Evolutionary conservation across 92 coral and sea anemone genomes (phyloP).

Genomic region (Epizoanthus rinbou): DNA sequence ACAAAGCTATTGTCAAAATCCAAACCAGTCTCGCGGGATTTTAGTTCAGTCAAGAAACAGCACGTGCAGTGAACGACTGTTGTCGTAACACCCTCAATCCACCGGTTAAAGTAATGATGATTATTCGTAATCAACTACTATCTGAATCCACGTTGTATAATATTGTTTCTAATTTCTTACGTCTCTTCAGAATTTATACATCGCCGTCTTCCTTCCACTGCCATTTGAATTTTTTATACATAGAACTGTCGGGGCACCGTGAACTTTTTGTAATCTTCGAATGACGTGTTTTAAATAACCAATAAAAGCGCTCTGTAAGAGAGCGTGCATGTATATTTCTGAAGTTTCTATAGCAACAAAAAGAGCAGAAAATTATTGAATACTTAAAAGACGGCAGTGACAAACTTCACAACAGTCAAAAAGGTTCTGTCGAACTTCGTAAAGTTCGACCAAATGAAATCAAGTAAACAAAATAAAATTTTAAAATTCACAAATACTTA

Average conservation of each 20-base stretch:
- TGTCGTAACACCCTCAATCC: conserved; percentile 11
- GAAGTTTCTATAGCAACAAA: conserved; percentile 14
- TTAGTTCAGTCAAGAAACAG: conserved; percentile 24
- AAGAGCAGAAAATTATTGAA: conserved; percentile 8
- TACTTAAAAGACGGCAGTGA: conserved; percentile 2
- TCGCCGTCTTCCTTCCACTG: conserved; percentile 19
- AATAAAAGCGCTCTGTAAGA: conserved; percentile 15
- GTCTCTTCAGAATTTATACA: conserved; percentile 14
- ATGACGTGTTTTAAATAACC: conserved; percentile 14
- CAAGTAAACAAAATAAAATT: conserved; percentile 3
- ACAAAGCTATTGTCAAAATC: conserved; percentile 14
- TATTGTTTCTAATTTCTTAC: conserved; percentile 13
- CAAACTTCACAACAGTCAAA: conserved; percentile 13
- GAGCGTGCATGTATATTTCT: conserved; percentile 16
- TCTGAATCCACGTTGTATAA: conserved; percentile 32
- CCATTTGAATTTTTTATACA: conserved; percentile 9
- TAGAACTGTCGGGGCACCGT: conserved; percentile 19
- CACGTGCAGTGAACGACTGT: conserved; percentile 19
- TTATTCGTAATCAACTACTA: conserved; percentile 26
- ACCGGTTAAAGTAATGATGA: conserved; percentile 23
- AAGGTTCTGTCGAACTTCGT: conserved; percentile 1
- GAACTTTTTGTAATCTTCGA: conserved; percentile 14
- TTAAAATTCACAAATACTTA: background rate
- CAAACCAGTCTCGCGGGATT: conserved; percentile 20
- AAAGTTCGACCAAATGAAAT: background rate